Conservation (phyloP, 2,797 vertebrate species). For the Thalassophryne amazonica region DNA sequence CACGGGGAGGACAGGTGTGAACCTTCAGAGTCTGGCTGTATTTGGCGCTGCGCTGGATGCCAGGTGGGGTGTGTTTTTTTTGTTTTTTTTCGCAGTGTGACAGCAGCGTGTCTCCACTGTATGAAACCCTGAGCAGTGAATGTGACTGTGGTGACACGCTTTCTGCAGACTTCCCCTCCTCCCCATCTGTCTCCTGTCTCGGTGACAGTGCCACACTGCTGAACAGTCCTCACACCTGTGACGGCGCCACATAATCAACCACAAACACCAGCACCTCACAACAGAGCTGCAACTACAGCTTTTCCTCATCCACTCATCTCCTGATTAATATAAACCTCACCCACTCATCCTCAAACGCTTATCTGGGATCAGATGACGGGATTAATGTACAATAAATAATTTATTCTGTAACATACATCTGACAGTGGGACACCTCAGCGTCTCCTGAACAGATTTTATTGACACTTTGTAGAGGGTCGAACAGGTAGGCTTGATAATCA, state of each 20-base stretch:
- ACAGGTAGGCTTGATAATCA: no score
- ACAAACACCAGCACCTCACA: constrained; percentile 6
- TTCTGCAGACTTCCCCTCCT: constrained; percentile 41
- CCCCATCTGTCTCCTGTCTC: constrained; percentile 51
- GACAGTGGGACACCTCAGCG: no score
- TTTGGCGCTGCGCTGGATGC: not conserved
- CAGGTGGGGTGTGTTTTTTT: not conserved
- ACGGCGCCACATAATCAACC: constrained; percentile 7
- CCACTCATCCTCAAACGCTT: no score
- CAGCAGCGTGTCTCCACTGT: constrained; percentile 4
- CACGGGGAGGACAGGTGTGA: not conserved
- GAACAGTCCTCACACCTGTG: constrained; percentile 24
- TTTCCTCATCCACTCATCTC: no score
- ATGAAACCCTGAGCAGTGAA: constrained; percentile 50
- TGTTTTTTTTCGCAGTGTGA: not conserved
- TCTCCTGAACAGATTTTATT: no score
- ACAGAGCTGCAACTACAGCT: not conserved
- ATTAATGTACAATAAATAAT: no score
- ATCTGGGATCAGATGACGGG: no score
- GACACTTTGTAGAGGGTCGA: no score
- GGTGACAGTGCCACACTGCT: constrained; percentile 46
- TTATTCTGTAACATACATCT: no score
- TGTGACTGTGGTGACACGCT: constrained; percentile 43
- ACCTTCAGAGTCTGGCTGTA: not conserved
- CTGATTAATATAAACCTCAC: no score